Base-by-base conservation (phyloP, 2,888 invertebrate genomes). In the Embidobia sp. region DNA sequence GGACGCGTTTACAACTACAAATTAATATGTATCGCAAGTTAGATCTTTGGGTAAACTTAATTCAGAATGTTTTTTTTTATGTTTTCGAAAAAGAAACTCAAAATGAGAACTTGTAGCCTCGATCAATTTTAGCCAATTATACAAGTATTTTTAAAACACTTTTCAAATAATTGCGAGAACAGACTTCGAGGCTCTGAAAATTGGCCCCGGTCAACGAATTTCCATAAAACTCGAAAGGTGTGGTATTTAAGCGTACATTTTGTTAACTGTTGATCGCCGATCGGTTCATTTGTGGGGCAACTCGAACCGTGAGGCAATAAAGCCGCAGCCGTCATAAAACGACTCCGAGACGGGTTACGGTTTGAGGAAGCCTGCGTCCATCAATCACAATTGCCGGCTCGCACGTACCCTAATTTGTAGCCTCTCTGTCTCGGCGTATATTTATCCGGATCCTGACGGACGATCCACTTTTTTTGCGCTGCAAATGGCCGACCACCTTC, bases 341-440 rank as follows among this genome's bases (percentile, higher is more conserved):
- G 19, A 29, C 53, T 31, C 3, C 44, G 31, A 64, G 33, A 64
- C 74, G 27, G 18, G 19, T 11, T 22, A 13, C 33, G 27, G 67
- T 55, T 61, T 48, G 48, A 63, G 64, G 44, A 76, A 76, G 57
- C 69, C 48, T 46, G 33, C 37, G 55, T 76, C 57, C 75, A 76
- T 76, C 75, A 76, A 76, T 76, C 75, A 76, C 69, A 76, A 69
- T 76, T 69, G 75, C 55, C 69, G 67, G 35, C 74, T 74, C 66
- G 53, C 59, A 44, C 51, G 63, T 53, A 63, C 69, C 57, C 37
- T 76, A 76, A 76, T 69, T 76, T 76, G 75, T 69, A 69, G 69
- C 44, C 49, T 64, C 51, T 57, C 44, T 33, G 57, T 69, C 44
- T 49, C 31, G 64, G 42, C 48, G 40, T 63, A 63, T 76, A 69